These are phyloP conservation scores for Grammomys surdaster DNA, from an alignment of 2,113 vertebrate genomes.

Conservation along the genomic window DNA sequence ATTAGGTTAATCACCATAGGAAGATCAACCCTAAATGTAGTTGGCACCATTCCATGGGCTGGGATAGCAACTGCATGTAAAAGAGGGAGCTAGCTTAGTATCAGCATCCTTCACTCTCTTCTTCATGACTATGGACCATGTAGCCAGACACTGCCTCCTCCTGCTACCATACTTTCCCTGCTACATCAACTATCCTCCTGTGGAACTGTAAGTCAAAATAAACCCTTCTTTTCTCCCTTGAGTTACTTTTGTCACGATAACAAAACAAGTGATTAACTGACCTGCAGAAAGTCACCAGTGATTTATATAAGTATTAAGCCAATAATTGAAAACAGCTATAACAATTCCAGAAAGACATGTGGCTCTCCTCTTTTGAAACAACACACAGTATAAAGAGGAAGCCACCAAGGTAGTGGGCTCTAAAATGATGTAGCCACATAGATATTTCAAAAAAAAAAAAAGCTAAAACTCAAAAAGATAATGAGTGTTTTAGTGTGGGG, in stretches of 20 bases:
- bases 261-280: neutral
- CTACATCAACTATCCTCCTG: neutral
- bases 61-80: neutral
- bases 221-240: neutral
- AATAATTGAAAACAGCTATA: neutral
- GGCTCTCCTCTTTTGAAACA: neutral
- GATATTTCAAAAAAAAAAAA: neutral
- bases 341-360: neutral
- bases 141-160: too few relatives aligned
- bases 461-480: slow-evolving; percentile 15
- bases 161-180: neutral
- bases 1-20: neutral
- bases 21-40: neutral
- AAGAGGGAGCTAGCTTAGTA: neutral
- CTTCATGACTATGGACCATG: neutral
- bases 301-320: neutral
- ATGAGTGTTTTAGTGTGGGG: neutral
- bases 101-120: neutral
- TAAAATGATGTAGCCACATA: neutral
- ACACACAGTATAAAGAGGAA: neutral
- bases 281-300: neutral
- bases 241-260: neutral
- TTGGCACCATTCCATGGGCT: neutral
- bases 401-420: neutral
- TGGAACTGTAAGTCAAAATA: neutral